phyloP scores from a whole-genome alignment of 2,797 vertebrate species.

The Rhinoraja longicauda region DNA sequence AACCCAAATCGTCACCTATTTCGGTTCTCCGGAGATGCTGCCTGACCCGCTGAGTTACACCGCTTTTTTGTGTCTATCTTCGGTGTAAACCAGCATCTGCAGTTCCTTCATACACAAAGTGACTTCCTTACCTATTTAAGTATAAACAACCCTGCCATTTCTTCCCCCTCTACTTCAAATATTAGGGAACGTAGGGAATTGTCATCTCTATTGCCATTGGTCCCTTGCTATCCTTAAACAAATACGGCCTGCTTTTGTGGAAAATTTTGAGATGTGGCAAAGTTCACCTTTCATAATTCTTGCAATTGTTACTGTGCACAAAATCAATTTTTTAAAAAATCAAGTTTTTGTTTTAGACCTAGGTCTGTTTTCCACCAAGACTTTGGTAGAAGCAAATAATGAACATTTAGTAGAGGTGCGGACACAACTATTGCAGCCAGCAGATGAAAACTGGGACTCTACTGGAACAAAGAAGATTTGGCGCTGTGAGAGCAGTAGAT shows the following conservation, averaged over 20 bases:
- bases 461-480: constrained; percentile 89
- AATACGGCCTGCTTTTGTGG: background rate
- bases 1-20: no score
- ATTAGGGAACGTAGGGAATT: background rate
- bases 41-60: no score
- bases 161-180: no score
- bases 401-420: constrained; percentile 95
- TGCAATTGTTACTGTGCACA: constrained; percentile 36
- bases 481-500: constrained; percentile 95
- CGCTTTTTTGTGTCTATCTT: no score
- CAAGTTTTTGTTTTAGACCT: constrained; percentile 65
- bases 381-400: constrained; percentile 92
- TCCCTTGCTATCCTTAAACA: background rate
- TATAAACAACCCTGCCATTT: no score
- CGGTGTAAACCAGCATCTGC: no score
- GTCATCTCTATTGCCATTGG: background rate
- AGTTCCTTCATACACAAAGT: no score
- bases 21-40: no score
- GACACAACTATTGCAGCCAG: constrained; percentile 87
- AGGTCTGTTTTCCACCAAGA: constrained; percentile 96
- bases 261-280: background rate
- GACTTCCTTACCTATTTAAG: no score
- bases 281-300: background rate
- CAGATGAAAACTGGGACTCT: constrained; percentile 95
- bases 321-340: constrained; percentile 15